These are phyloP conservation scores for Ips nitidus DNA, from an alignment of 1,140 invertebrate genomes.

Conservation along the genomic window DNA sequence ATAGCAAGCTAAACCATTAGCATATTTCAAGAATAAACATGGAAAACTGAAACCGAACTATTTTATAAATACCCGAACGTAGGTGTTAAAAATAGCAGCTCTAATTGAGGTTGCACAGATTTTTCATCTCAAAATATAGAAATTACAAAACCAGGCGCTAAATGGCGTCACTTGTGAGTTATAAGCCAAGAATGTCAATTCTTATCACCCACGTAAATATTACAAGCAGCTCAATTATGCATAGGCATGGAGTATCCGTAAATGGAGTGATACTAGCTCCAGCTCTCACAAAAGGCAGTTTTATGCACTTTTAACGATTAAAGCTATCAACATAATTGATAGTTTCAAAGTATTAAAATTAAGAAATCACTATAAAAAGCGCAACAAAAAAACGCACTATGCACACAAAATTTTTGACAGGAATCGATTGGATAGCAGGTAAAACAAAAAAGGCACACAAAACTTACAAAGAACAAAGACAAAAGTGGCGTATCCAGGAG, in stretches of 20 bases:
- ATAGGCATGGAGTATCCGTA: too few relatives aligned
- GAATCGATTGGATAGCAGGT: background rate
- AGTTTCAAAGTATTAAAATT: too few relatives aligned
- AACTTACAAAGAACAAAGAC: constrained; percentile 33
- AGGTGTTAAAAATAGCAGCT: constrained; percentile 10
- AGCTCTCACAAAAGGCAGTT: too few relatives aligned
- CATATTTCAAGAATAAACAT: background rate
- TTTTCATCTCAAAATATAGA: background rate
- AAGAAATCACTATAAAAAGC: too few relatives aligned
- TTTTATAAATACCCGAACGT: constrained; percentile 11
- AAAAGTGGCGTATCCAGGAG: constrained; percentile 47
- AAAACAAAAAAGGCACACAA: constrained; percentile 1
- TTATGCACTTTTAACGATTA: too few relatives aligned
- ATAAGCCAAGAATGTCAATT: background rate
- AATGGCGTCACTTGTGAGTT: background rate
- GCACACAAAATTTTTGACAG: background rate
- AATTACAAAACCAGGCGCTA: background rate
- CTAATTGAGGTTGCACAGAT: constrained; percentile 2
- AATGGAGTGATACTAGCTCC: too few relatives aligned
- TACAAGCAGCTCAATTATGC: too few relatives aligned
- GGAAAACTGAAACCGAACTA: constrained; percentile 8
- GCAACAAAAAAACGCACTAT: too few relatives aligned
- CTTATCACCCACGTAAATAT: too few relatives aligned
- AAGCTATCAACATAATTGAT: too few relatives aligned
- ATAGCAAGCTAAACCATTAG: too few relatives aligned